Base-by-base conservation (phyloP, 2,797 vertebrate genomes). In the Muscicapa comitata region DNA sequence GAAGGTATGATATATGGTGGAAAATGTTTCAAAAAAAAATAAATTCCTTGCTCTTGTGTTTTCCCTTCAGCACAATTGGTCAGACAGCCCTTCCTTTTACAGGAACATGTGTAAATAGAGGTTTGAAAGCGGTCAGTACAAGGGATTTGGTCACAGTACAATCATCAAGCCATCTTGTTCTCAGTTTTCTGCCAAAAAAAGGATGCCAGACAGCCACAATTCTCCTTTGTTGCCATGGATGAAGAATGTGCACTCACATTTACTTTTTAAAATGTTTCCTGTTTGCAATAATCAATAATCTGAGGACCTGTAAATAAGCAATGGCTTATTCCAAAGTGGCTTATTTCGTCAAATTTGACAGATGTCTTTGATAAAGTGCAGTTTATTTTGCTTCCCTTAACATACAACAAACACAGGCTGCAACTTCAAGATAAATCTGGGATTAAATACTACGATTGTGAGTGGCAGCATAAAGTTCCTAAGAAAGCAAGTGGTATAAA, bases 401-500 rank as follows among this genome's bases (percentile, higher is more conserved):
- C 71, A 65, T 58, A 65, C 7, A 91, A 61, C 47, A 90, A 73
- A 74, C 11, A 37, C 10, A 84, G 48, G 21, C 50, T 67, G 45
- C n/a, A 86, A 79, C 35, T 76, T 93, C 58, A 95, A 72, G 79
- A 95, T 51, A 93, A 88, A 91, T 58, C 58, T 84, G 18, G 38
- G 76, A 90, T 88, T 61, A 90, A 51, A 91, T 62, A 80, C 28
- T 74, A 35, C 38, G 47, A 59, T 87, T 96, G 66, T 43, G 88
- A 76, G 62, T 66, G 51, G 70, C 38, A 88, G 58, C 58, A 50
- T 17, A 72, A 91, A 91, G 40, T 48, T 92, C 74, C 23, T 85
- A 81, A 77, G 79, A 93, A 93, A 91, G 72, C 38, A 91, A 96
- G 90, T 62, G 70, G 88, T 93, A 86, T 51, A 91, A 95, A 95